phyloP scores from a whole-genome alignment of 2,888 invertebrate genomes.

The Diarsia brunnea region DNA sequence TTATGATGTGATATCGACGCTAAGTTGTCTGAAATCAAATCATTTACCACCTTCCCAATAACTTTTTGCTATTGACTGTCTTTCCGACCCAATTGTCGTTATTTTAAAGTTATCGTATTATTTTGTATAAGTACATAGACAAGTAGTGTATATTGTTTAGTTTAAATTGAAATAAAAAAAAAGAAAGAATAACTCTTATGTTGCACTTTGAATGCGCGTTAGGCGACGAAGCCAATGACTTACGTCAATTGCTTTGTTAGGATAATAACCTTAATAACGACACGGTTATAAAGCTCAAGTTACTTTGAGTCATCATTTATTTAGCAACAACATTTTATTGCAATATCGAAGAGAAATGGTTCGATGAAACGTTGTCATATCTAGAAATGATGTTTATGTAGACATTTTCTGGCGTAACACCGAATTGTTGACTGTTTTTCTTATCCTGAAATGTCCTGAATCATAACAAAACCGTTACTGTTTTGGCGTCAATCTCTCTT shows the following conservation, averaged over 20 bases:
- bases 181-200: slow-evolving; percentile 11
- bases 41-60: not conserved
- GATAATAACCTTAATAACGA: slow-evolving; percentile 53
- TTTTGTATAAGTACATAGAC: not conserved
- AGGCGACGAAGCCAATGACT: slow-evolving; percentile 52
- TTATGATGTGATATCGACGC: not conserved
- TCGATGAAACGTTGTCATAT: slow-evolving; percentile 6
- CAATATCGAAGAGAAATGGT: slow-evolving; percentile 14
- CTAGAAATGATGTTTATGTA: not conserved
- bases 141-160: not conserved
- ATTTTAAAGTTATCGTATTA: not conserved
- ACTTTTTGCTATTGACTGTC: not conserved
- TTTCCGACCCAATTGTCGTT: not conserved
- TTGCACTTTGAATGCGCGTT: slow-evolving; percentile 37
- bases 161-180: slow-evolving; percentile 9
- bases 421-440: slow-evolving; percentile 10
- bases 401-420: slow-evolving; percentile 7
- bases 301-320: slow-evolving; percentile 60
- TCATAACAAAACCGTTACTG: not conserved
- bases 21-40: not conserved
- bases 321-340: slow-evolving; percentile 38
- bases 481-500: not conserved
- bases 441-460: no score
- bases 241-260: slow-evolving; percentile 55
- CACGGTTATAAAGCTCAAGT: slow-evolving; percentile 55